These are phyloP conservation scores for Gymnocephalus cernua DNA, from an alignment of 2,113 vertebrate species.

Conservation along the genomic window DNA sequence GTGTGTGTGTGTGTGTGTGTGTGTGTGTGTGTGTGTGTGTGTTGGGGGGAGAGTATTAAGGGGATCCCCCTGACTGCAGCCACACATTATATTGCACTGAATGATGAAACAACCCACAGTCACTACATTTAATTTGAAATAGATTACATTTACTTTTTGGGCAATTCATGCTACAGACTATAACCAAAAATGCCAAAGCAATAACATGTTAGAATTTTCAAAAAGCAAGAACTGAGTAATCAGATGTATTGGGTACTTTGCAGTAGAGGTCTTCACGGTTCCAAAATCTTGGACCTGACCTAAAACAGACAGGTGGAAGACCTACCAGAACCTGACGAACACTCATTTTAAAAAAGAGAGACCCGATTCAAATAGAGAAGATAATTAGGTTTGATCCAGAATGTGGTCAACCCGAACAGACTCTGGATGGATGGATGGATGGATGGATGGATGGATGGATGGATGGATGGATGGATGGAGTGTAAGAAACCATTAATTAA, in stretches of 20 bases:
- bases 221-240: background rate
- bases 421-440: no score
- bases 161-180: background rate
- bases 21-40: conserved; percentile 1
- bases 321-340: background rate
- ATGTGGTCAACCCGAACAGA: background rate
- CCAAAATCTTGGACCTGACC: background rate
- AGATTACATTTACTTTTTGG: background rate
- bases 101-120: conserved; percentile 1
- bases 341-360: background rate
- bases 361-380: background rate
- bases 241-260: background rate
- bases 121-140: background rate
- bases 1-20: conserved; percentile 15
- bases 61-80: conserved; percentile 1
- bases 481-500: no score
- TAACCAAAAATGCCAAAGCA: background rate
- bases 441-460: no score
- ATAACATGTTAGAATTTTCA: background rate
- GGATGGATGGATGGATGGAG: no score
- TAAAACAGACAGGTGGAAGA: background rate
- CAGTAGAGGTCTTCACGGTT: background rate
- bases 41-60: background rate
- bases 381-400: background rate
- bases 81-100: conserved; percentile 16